phyloP scores from a whole-genome alignment of 2,797 vertebrate genomes.

The Siniperca undulata region DNA sequence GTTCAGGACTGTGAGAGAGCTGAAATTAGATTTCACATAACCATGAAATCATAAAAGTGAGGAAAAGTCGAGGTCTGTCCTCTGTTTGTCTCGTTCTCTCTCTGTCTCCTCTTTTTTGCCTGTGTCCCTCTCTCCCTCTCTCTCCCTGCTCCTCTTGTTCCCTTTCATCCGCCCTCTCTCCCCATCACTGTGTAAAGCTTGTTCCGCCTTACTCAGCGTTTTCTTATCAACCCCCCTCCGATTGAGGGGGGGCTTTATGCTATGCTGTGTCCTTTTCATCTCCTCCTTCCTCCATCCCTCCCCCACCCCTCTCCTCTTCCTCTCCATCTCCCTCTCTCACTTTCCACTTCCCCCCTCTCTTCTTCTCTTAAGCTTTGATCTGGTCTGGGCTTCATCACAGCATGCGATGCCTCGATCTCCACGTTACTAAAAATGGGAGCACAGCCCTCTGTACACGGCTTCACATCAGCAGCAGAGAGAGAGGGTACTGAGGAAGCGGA shows the following conservation, averaged over 20 bases:
- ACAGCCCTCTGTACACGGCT: not conserved
- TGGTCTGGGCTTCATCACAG: conserved; percentile 12
- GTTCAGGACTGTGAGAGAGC: not conserved
- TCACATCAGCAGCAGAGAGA: not conserved
- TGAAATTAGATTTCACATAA: not conserved
- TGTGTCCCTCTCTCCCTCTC: not conserved
- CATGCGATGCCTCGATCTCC: not conserved
- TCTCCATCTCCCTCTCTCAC: conserved; percentile 1
- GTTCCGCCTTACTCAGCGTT: conserved; percentile 65
- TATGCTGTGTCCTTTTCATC: conserved; percentile 38
- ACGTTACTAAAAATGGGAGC: conserved; percentile 15
- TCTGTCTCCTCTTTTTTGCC: not conserved
- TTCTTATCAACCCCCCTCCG: conserved; percentile 57
- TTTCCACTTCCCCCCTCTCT: not conserved
- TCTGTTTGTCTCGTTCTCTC: conserved; percentile 25
- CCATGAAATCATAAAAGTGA: not conserved
- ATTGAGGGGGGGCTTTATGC: conserved; percentile 41
- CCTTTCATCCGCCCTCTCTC: conserved; percentile 16
- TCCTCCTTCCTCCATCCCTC: not conserved
- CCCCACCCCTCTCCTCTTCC: not conserved
- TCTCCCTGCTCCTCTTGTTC: not conserved
- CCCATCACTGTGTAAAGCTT: conserved; percentile 43
- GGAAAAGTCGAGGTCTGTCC: conserved; percentile 1
- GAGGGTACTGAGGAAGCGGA: not conserved
- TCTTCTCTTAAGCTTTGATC: conserved; percentile 32